Base-by-base conservation (phyloP, 2,797 vertebrate species). In the Meda fulgida region DNA sequence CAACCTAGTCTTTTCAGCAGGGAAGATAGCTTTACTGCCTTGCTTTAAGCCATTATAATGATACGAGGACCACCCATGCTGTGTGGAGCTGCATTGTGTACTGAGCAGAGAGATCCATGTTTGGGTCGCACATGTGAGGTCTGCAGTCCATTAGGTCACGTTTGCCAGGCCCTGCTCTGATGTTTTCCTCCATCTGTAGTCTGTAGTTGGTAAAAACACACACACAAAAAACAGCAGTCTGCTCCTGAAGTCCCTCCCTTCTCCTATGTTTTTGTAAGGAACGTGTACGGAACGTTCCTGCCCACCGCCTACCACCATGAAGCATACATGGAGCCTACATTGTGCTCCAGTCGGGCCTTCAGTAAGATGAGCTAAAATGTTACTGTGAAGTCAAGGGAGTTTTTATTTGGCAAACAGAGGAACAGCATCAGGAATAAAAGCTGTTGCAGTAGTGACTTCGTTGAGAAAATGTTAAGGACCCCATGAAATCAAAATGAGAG, bases 121-220 rank as follows among this genome's bases (percentile, higher is more conserved):
- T 87, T 84, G 77, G 80, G 51, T 40, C 31, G 43, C 73, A 84
- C 84, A 85, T 80, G 83, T 77, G 71, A 71, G 63, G 77, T 85
- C 87, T 88, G 84, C 78, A 86, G 87, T 40, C 80, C 65, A 77
- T 87, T 89, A 84, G 85, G 83, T 86, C 75, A 82, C 46, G 46
- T 80, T 86, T 82, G 34, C 36, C 76, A 81, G 77, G n/a, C 73
- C 34, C 78, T n/a, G 7, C 11, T 78, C 40, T 11, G 46, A 34
- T 83, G 86, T 73, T 73, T 76, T 65, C 70, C 43, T 76, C 82
- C 40, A 78, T 77, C 53, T 55, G 76, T 78, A 78, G 79, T 58
- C 80, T 86, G 71, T 70, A 84, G 75, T 66, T 81, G 19, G 63
- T 38, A 34, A 66, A 13, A 86, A 67, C 67, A 43, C 31, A 78